Evolutionary conservation across 2,888 invertebrate species (phyloP), one percentile per base, ranked within the genome.

Genomic region (Gari tellinella): DNA sequence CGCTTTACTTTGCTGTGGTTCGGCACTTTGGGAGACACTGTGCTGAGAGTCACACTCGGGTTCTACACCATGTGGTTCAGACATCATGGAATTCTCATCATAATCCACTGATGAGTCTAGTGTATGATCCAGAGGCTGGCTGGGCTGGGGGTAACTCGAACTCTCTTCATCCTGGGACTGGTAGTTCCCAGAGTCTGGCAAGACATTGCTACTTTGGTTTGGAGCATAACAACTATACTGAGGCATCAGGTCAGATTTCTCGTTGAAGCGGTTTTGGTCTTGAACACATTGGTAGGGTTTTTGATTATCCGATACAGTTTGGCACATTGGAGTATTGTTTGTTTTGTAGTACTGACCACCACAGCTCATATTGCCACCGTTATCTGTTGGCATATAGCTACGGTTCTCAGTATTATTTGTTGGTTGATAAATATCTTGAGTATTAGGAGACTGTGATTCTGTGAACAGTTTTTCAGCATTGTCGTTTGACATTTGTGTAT

Each of bases 251-350:
- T 65, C 49, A 21, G 69, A 45, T 51, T 75, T 75, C 57, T 75
- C 75, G 58, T 65, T 69, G 65, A 75, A 75, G 40, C 57, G 61
- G n/a, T 45, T 56, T 53, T 61, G 69, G 57, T 65, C 69, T 38
- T 65, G 75, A 75, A 75, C 75, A 75, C 75, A 69, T 12, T 61
- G 62, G 69, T 75, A 75, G 61, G 69, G 69, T 52, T 75, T 75
- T 75, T 75, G 75, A 75, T 75, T 75, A 75, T 75, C 75, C 2
- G 61, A 40, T 40, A 69, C 65, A 53, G 41, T 75, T 75, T 75
- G 75, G 75, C 75, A 75, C 75, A 75, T 52, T 58, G 55, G 58
- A 48, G 75, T 57, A 52, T 58, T 45, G 60, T 64, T 73, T 52
- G 61, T 60, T 52, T 66, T 66, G 31, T 52, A 75, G 23, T 67